Evolutionary conservation across 64 coral and sea anemone genomes (phyloP).

Genomic region (Anthopleura sola): DNA sequence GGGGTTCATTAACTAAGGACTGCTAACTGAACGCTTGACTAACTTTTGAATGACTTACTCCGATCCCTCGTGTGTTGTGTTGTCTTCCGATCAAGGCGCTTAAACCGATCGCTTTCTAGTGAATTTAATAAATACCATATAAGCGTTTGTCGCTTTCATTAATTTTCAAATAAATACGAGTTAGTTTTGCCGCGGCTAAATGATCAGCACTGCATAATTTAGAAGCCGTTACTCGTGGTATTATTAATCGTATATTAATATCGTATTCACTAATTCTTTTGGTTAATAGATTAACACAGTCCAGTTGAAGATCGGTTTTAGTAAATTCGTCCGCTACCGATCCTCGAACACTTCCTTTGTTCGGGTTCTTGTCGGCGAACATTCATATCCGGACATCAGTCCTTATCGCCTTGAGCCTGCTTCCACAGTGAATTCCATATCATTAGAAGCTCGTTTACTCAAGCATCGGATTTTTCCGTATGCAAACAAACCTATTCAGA

Average conservation of each 20-base stretch:
- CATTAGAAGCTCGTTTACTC: conserved; percentile 1
- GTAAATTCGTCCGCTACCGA: background rate
- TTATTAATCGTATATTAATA: conserved; percentile 12
- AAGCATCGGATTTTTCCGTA: conserved; percentile 15
- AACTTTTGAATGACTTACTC: conserved; percentile 20
- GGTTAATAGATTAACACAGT: conserved; percentile 7
- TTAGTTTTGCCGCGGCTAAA: background rate
- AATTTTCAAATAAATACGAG: background rate
- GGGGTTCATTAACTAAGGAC: conserved; percentile 21
- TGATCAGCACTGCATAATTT: background rate
- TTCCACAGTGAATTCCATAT: conserved; percentile 1
- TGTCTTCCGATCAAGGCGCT: background rate
- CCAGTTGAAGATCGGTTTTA: background rate
- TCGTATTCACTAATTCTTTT: background rate
- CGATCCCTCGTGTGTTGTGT: conserved; percentile 4
- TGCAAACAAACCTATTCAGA: conserved; percentile 5
- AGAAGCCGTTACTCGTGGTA: background rate
- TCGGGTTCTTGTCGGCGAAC: background rate
- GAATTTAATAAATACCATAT: background rate
- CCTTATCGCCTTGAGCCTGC: background rate
- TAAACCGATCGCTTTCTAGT: conserved; percentile 4
- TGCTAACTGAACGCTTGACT: conserved; percentile 14
- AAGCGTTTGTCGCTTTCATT: background rate
- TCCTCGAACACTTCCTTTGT: background rate
- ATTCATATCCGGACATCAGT: conserved; percentile 4